Base-by-base conservation (phyloP, 2,797 vertebrate species). In the Sebastes vulpes region DNA sequence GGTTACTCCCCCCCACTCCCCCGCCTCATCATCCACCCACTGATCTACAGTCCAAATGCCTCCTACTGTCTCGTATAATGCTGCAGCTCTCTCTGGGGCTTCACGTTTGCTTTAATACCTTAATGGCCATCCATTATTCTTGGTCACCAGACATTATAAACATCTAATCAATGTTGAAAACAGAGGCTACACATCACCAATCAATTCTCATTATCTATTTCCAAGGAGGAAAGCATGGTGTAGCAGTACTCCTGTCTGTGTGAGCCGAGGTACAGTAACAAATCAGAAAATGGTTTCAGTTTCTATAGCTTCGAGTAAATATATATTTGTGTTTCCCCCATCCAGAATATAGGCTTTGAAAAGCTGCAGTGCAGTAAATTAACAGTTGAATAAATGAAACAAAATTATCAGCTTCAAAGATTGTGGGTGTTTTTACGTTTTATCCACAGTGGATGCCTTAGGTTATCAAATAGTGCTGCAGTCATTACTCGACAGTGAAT, bases 191-290 rank as follows among this genome's bases (percentile, higher is more conserved):
- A 52, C 54, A 11, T 81, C 29, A 63, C 11, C 48, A 74, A 77
- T 85, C 83, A 84, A 76, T 84, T 66, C 29, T 54, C 73, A 29
- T 82, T 52, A 77, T 84, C 65, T 52, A 10, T 52, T 57, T 29
- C 32, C 11, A 35, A 25, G 53, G 9, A 72, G 60, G 65, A 70
- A 48, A 79, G 28, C 38, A 72, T 18, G 16, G 23, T 14, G 52
- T 53, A 25, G 31, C 6, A 63, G 29, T 6, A 10, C 42, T 31
- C 26, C 46, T 46, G 42, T 46, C 11, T 46, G 38, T 32, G 9
- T 56, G 59, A 61, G 28, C 23, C 59, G 28, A 2, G 9, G 12
- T 42, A 35, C 18, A 63, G 18, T 2, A 31, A 58, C 28, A 25
- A 46, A 48, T 42, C 29, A 46, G 38, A 60, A 57, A 72, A 48